A percentile compares a stretch with the other conserved stretches of the same genome.
Evolutionary conservation across 2,113 vertebrate species (phyloP).

Genomic region (Suncus etruscus): DNA sequence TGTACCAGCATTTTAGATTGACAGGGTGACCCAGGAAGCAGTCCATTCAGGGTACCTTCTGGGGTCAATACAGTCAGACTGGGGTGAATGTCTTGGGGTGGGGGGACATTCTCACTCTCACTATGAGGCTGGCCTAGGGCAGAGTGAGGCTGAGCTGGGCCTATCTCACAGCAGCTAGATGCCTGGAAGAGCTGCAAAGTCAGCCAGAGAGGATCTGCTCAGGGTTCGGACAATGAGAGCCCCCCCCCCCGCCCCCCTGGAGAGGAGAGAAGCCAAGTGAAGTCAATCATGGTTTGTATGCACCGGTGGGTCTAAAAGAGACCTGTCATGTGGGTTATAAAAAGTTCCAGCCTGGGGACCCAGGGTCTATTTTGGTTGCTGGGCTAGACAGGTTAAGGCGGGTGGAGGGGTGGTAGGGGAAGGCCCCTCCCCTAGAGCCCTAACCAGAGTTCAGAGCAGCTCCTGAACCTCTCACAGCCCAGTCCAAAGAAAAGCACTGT

Average conservation of each 20-base stretch:
- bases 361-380: background rate
- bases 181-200: slow-evolving; percentile 63
- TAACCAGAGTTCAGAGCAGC: background rate
- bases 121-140: slow-evolving; percentile 82
- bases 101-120: background rate
- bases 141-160: slow-evolving; percentile 65
- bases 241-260: too few species aligned
- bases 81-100: too few species aligned
- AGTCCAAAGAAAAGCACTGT: background rate
- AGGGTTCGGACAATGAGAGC: slow-evolving; percentile 78
- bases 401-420: background rate
- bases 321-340: slow-evolving; percentile 43
- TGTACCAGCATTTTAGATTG: slow-evolving; percentile 83
- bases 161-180: slow-evolving; percentile 66
- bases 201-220: slow-evolving; percentile 84
- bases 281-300: slow-evolving; percentile 80
- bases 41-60: background rate
- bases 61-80: background rate
- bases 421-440: background rate
- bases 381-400: background rate
- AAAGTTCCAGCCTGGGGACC: background rate
- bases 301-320: slow-evolving; percentile 72
- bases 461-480: too few species aligned
- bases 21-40: slow-evolving; percentile 80
- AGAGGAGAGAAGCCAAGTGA: slow-evolving; percentile 83